These are phyloP conservation scores for Peromyscus maniculatus DNA, from an alignment of 2,113 vertebrate genomes.

Conservation along the genomic window DNA sequence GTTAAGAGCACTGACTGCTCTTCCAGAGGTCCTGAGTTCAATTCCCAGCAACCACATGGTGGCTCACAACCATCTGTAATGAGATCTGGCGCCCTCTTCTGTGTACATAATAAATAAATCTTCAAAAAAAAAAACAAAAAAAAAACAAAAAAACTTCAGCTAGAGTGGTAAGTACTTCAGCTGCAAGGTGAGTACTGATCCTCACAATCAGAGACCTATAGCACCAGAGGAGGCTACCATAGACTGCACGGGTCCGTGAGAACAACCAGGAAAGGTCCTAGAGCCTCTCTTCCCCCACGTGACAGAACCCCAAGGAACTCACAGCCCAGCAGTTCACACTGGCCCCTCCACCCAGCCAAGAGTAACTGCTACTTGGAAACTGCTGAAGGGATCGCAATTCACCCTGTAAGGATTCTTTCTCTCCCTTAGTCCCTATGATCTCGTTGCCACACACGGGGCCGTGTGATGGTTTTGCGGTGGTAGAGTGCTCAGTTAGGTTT, in stretches of 20 bases:
- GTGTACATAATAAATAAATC: no score
- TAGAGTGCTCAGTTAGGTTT: neutral
- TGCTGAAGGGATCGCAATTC: neutral
- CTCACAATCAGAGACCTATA: neutral
- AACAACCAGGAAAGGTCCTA: neutral
- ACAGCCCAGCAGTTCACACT: neutral
- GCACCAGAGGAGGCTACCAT: no score
- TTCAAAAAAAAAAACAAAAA: no score
- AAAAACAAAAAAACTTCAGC: neutral
- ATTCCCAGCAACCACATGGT: no score
- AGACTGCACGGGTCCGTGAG: neutral
- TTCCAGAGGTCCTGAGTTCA: no score
- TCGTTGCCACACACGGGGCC: neutral
- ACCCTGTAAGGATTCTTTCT: neutral
- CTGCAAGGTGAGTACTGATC: neutral
- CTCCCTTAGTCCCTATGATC: neutral
- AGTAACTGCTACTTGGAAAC: neutral
- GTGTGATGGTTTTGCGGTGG: neutral
- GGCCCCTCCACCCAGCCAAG: neutral
- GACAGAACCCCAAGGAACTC: neutral
- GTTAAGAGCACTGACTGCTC: no score
- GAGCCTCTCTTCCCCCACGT: neutral
- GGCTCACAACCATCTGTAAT: no score
- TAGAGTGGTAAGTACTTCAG: neutral
- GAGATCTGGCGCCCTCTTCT: no score